Conservation (phyloP, 2,888 invertebrate genomes). For the Catocala fraxini region DNA sequence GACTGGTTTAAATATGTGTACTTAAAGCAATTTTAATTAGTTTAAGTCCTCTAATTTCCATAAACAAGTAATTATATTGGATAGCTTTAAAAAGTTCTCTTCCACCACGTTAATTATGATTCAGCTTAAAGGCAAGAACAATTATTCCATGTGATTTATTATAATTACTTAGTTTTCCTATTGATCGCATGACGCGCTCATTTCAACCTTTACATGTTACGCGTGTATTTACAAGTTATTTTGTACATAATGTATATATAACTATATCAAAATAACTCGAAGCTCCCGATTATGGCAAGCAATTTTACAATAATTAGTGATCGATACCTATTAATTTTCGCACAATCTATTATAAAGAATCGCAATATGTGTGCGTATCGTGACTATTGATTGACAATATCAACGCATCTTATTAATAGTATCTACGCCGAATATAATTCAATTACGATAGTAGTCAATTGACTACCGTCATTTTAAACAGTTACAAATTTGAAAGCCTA, state of each 20-base stretch:
- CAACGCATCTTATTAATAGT: conserved; percentile 26
- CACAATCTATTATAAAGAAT: conserved; percentile 21
- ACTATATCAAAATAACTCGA: conserved; percentile 32
- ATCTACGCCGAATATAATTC: conserved; percentile 7
- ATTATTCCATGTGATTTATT: background rate
- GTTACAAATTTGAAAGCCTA: conserved; percentile 4
- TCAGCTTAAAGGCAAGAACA: conserved; percentile 13
- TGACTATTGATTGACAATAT: conserved; percentile 35
- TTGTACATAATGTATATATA: conserved; percentile 22
- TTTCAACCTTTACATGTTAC: conserved; percentile 11
- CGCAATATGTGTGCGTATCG: conserved; percentile 44
- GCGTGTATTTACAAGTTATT: conserved; percentile 35
- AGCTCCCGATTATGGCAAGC: conserved; percentile 42
- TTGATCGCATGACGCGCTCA: conserved; percentile 15
- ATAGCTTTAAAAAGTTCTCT: conserved; percentile 6
- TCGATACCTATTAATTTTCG: conserved; percentile 21
- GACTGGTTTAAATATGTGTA: conserved; percentile 25
- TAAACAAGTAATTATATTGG: too few species aligned
- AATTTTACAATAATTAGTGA: conserved; percentile 24
- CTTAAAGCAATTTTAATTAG: conserved; percentile 25
- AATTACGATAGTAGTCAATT: conserved; percentile 19
- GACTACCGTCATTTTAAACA: conserved; percentile 10
- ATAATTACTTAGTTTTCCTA: too few species aligned
- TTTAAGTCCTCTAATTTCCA: conserved; percentile 3
- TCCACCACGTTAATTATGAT: background rate